A percentile compares a stretch with the other conserved stretches of the same genome.
Evolutionary conservation across 1,140 invertebrate genomes (phyloP).

Genomic region (Drosophila santomea): DNA sequence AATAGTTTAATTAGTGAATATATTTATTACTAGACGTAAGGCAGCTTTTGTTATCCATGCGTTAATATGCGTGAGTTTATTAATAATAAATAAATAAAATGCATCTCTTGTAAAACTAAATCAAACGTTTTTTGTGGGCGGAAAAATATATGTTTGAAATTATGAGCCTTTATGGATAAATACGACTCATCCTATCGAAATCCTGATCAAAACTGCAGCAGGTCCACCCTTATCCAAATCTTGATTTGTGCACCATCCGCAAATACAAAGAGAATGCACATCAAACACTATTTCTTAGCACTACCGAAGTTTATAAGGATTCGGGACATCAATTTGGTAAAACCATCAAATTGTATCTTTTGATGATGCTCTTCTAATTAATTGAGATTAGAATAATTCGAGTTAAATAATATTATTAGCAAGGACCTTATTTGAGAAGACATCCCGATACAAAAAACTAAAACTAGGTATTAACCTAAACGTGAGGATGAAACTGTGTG

Average conservation of each 20-base stretch:
- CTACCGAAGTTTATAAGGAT: neutral
- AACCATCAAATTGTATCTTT: too few relatives aligned
- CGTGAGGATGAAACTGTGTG: neutral
- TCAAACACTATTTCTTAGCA: neutral
- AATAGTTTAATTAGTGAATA: slow-evolving; percentile 14
- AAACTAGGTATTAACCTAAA: neutral
- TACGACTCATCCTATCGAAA: too few relatives aligned
- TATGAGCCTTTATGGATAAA: too few relatives aligned
- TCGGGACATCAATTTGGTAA: too few relatives aligned
- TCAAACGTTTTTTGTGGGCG: neutral
- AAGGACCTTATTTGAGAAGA: neutral
- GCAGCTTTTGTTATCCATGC: slow-evolving; percentile 6
- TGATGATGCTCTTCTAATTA: too few relatives aligned
- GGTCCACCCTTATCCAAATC: slow-evolving; percentile 46
- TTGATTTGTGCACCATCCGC: slow-evolving; percentile 57
- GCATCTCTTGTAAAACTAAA: slow-evolving; percentile 1
- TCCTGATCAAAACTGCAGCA: neutral
- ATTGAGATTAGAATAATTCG: too few relatives aligned
- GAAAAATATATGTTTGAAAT: too few relatives aligned
- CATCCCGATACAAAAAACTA: too few relatives aligned
- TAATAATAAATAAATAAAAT: neutral
- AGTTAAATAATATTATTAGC: too few relatives aligned
- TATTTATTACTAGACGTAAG: slow-evolving; percentile 23
- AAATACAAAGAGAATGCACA: neutral
- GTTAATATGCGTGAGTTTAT: neutral